Evolutionary conservation across 2,888 invertebrate genomes (phyloP).

Genomic region (Drosophila lutescens): DNA sequence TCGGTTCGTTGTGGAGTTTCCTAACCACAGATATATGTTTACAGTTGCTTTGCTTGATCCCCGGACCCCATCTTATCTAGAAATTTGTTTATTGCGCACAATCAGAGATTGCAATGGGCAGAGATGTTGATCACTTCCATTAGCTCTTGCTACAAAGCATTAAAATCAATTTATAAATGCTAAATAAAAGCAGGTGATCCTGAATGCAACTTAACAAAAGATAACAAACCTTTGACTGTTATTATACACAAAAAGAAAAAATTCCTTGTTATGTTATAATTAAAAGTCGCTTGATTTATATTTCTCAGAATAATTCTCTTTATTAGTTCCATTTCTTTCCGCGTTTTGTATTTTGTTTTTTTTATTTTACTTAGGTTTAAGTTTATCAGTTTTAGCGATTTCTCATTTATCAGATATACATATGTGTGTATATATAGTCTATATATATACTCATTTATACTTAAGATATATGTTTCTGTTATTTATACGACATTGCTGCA

Average conservation of each 20-base stretch:
- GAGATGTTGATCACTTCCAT: constrained; percentile 21
- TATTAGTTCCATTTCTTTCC: constrained; percentile 69
- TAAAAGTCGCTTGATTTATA: constrained; percentile 24
- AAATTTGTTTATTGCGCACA: constrained; percentile 19
- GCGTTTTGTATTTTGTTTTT: constrained; percentile 45
- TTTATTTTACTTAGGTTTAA: constrained; percentile 63
- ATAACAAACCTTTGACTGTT: too few relatives aligned
- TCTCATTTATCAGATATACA: constrained; percentile 69
- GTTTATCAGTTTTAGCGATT: constrained; percentile 73
- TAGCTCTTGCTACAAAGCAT: constrained; percentile 13
- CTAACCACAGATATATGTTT: constrained; percentile 17
- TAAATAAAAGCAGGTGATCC: constrained; percentile 22
- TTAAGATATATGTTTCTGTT: constrained; percentile 58
- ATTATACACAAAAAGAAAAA: too few relatives aligned
- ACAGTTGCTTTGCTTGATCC: constrained; percentile 20
- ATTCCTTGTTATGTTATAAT: background rate
- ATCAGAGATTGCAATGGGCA: constrained; percentile 33
- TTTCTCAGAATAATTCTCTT: constrained; percentile 79
- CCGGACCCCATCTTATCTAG: constrained; percentile 2
- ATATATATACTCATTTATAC: constrained; percentile 58
- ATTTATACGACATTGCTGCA: constrained; percentile 55
- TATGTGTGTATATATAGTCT: constrained; percentile 45
- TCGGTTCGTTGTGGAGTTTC: constrained; percentile 16
- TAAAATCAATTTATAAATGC: constrained; percentile 6
- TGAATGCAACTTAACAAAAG: background rate